Evolutionary conservation across 2,888 invertebrate species (phyloP), one percentile per base, ranked within the genome.

Genomic region (Sinelater perroti): DNA sequence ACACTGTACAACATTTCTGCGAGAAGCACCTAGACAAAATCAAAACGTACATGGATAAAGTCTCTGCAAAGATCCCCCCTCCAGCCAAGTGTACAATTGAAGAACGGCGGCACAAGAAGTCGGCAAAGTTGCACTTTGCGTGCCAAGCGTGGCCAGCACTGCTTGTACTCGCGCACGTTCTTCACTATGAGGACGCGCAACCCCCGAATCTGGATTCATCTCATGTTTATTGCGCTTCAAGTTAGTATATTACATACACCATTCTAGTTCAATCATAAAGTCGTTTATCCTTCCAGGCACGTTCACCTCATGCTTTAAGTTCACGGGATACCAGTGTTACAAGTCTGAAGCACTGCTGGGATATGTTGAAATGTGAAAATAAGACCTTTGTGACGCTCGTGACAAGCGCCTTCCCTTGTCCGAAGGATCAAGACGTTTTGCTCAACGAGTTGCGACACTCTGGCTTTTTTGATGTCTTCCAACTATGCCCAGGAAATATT

Each of bases 31-130:
- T 95, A 63, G 89, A 91, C 66, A 95, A 95, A 75, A 96, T 97
- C 54, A 92, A 93, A 76, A 84, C 87, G 13, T 97, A 93, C 72
- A 95, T 97, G 89, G 90, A 91, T 67, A 91, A 91, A 72, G 87
- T 95, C 3, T 90, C 90, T 18, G 82, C 91, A 60, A 83, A 89
- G 70, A 83, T 96, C 71, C 96, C 96, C 8, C 89, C 95, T 31
- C 96, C 97, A 0, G 91, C 92, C 2, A 93, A 94, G 74, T 96
- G 95, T 75, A 94, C 93, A 30, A 94, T 96, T 64, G 95, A 96
- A 83, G 93, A 94, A 89, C 75, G 81, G 78, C 85, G 91, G 61
- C 90, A 92, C 18, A 94, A 93, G 76, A 93, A 94, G 78, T 88
- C 89, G 71, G 89, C 94, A 60, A 91, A 93, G 72, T 80, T 95